Percentiles rank a stretch among this genome's conserved stretches.
phyloP scores from a whole-genome alignment of 2,113 vertebrate species.

The Prionailurus bengalensis region DNA sequence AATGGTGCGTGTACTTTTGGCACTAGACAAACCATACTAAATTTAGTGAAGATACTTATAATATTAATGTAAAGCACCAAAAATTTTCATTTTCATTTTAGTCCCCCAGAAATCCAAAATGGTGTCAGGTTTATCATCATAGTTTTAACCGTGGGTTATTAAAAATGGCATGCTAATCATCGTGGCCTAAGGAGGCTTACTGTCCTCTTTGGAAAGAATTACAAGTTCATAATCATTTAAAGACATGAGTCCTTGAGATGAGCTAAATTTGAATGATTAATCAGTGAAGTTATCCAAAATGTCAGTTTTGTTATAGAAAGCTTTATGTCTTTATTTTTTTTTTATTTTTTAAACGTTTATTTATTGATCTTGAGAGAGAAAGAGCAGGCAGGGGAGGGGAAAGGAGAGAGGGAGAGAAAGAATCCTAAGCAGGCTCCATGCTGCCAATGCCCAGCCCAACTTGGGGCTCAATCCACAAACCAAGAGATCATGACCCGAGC shows the following conservation, averaged over 20 bases:
- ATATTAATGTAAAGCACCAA: neutral
- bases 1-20: neutral
- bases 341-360: no score
- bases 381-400: no score
- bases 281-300: conserved; percentile 35
- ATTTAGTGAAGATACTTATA: neutral
- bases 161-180: conserved; percentile 36
- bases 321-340: neutral
- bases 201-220: conserved; percentile 40
- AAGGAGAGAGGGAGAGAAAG: no score
- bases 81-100: conserved; percentile 32
- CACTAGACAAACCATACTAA: neutral
- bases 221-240: conserved; percentile 13
- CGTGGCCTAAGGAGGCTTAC: neutral
- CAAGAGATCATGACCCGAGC: no score
- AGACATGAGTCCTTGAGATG: neutral
- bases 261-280: neutral
- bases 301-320: neutral
- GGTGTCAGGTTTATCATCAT: neutral
- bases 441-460: no score
- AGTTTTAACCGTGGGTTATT: neutral
- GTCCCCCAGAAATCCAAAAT: conserved; percentile 31
- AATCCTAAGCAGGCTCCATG: no score
- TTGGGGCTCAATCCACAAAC: no score
- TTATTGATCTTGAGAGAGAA: no score